Base-by-base conservation (phyloP, 2,797 vertebrate genomes). In the Eospalax fontanierii region DNA sequence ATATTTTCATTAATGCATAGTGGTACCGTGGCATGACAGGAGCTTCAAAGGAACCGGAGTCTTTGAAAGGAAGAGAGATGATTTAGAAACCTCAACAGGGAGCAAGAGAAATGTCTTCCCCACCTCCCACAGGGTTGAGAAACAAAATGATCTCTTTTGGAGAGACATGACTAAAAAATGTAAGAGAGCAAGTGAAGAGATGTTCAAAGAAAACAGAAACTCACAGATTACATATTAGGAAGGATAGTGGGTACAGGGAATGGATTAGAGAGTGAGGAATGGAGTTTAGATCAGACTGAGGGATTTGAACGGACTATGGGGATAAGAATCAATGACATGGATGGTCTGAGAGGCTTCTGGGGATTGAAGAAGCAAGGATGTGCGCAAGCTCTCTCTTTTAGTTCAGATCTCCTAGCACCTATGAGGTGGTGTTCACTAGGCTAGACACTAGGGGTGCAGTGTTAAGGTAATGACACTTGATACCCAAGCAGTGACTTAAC, bases 401-500 rank as follows among this genome's bases (percentile, higher is more conserved):
- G 40, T 70, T 43, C 63, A 54, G 22, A 70, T 85, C 76, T 85
- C n/a, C 28, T 40, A 57, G 11, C 43, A 63, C 78, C 78, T 86
- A 16, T 33, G 61, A 14, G 8, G 2, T 81, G 50, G 30, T 79
- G 24, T 50, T 54, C 11, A 0, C 59, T 18, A 24, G 43, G 28
- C 73, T 28, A 28, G 61, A 18, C 22, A 1, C 71, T 38, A 33
- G 40, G 61, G 68, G 2, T 38, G 16, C 73, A 73, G 57, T 33
- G 30, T 5, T 46, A 79, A 96, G 68, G 61, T n/a, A 81, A 15
- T 83, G 66, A 73, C 61, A 92, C 71, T 73, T 84, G 90, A 88
- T 46, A 91, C 76, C 65, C 66, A 68, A 95, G 82, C 89, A 70
- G 73, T 97, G 97, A 97, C 96, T 96, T 93, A 93, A 96, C 89